phyloP scores from a whole-genome alignment of 2,113 vertebrate species.

The Colius striatus region DNA sequence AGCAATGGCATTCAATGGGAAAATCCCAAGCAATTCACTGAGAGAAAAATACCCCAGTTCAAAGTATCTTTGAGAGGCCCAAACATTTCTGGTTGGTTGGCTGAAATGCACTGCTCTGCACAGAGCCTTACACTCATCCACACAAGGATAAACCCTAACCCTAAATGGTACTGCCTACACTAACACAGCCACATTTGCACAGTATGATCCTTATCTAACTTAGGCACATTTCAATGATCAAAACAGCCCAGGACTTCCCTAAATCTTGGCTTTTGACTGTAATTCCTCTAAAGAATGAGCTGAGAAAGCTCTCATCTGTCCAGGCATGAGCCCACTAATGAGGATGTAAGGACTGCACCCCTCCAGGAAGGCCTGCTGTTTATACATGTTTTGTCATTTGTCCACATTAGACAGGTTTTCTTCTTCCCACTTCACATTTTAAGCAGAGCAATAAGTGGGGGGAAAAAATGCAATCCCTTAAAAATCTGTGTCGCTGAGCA shows the following conservation, averaged over 20 bases:
- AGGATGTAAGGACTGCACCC: background rate
- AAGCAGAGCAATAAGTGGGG: background rate
- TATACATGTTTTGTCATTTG: background rate
- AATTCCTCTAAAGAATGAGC: background rate
- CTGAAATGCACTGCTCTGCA: background rate
- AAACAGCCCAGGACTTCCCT: background rate
- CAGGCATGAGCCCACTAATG: background rate
- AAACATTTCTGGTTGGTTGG: background rate
- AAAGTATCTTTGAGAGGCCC: background rate
- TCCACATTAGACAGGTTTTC: background rate
- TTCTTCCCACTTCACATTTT: background rate
- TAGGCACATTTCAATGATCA: background rate
- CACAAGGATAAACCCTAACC: background rate
- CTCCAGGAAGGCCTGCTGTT: background rate
- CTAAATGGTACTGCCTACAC: background rate
- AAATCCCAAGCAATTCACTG: background rate
- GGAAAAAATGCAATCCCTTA: background rate
- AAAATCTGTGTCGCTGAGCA: background rate
- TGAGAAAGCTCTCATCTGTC: conserved; percentile 25
- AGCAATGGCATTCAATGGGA: background rate
- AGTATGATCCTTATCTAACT: background rate
- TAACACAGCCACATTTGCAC: background rate
- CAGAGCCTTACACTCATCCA: background rate
- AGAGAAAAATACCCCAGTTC: background rate
- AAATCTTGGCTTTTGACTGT: background rate